Evolutionary conservation across 2,888 invertebrate species (phyloP).

Genomic region (Gymnoscelis rufifasciata): DNA sequence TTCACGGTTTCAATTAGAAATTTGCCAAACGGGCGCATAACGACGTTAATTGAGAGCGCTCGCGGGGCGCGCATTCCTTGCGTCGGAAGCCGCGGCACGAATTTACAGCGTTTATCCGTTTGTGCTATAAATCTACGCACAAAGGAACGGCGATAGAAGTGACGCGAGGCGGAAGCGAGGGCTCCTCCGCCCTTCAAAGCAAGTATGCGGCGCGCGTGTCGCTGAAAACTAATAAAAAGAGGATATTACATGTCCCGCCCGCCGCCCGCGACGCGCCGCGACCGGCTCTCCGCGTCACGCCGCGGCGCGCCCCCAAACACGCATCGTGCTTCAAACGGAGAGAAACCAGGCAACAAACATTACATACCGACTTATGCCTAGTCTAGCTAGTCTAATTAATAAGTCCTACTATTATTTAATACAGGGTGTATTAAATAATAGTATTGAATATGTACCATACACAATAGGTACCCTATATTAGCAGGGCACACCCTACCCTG

Average conservation of each 20-base stretch:
- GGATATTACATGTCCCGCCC: constrained; percentile 52
- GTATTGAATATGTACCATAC: too few relatives aligned
- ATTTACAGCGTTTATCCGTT: constrained; percentile 39
- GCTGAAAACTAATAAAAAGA: constrained; percentile 72
- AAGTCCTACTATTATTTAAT: too few relatives aligned
- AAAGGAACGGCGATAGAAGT: constrained; percentile 38
- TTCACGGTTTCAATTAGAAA: constrained; percentile 54
- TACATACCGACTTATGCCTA: too few relatives aligned
- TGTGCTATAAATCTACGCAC: constrained; percentile 42
- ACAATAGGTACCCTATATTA: too few relatives aligned
- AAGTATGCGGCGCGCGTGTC: constrained; percentile 53
- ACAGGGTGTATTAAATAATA: too few relatives aligned
- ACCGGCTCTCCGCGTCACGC: neutral
- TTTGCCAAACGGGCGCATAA: constrained; percentile 50
- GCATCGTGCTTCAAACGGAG: too few relatives aligned
- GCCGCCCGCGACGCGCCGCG: neutral
- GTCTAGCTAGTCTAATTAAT: too few relatives aligned
- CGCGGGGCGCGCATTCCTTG: constrained; percentile 44
- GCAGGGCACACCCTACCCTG: too few relatives aligned
- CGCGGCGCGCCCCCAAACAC: too few relatives aligned
- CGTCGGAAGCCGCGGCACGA: constrained; percentile 20
- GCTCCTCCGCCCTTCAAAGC: constrained; percentile 43
- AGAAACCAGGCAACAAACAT: too few relatives aligned
- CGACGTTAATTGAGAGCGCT: constrained; percentile 55
- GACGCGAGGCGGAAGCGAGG: constrained; percentile 26